A percentile compares a stretch with the other conserved stretches of the same genome.
These are phyloP conservation scores for Boleophthalmus pectinirostris DNA, from an alignment of 2,113 vertebrate genomes.

Conservation along the genomic window DNA sequence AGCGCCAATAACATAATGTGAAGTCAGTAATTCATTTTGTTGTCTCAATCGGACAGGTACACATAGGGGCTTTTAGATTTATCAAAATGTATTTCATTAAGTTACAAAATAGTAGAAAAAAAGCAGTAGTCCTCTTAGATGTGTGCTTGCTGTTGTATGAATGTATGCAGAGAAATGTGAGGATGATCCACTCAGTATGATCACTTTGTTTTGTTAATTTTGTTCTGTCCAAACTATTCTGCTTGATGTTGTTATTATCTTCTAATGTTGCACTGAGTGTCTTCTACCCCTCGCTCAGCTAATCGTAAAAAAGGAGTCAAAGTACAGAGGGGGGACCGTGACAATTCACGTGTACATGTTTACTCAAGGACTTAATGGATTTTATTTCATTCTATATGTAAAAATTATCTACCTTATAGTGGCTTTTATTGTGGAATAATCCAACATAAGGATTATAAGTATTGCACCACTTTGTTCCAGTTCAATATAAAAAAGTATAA, in stretches of 20 bases:
- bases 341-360: slow-evolving; percentile 98
- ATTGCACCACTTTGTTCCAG: slow-evolving; percentile 90
- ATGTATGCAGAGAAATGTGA: slow-evolving; percentile 64
- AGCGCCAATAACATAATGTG: slow-evolving; percentile 95
- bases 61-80: slow-evolving; percentile 80
- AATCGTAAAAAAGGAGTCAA: slow-evolving; percentile 77
- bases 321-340: slow-evolving; percentile 82
- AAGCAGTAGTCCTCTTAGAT: slow-evolving; percentile 61
- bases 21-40: slow-evolving; percentile 82
- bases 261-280: slow-evolving; percentile 98
- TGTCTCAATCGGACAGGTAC: slow-evolving; percentile 70
- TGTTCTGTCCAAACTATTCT: slow-evolving; percentile 58
- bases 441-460: slow-evolving; percentile 83
- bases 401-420: slow-evolving; percentile 92
- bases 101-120: slow-evolving; percentile 51
- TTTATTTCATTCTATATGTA: slow-evolving; percentile 82
- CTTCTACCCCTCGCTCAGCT: slow-evolving; percentile 87
- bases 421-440: slow-evolving; percentile 94
- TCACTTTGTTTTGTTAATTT: slow-evolving; percentile 76
- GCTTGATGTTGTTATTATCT: slow-evolving; percentile 79
- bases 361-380: slow-evolving; percentile 94
- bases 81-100: slow-evolving; percentile 62
- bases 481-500: slow-evolving; percentile 48
- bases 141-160: slow-evolving; percentile 69
- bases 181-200: slow-evolving; percentile 70